Conservation (phyloP, 2,888 invertebrate species). For the Nasonia oneida region DNA sequence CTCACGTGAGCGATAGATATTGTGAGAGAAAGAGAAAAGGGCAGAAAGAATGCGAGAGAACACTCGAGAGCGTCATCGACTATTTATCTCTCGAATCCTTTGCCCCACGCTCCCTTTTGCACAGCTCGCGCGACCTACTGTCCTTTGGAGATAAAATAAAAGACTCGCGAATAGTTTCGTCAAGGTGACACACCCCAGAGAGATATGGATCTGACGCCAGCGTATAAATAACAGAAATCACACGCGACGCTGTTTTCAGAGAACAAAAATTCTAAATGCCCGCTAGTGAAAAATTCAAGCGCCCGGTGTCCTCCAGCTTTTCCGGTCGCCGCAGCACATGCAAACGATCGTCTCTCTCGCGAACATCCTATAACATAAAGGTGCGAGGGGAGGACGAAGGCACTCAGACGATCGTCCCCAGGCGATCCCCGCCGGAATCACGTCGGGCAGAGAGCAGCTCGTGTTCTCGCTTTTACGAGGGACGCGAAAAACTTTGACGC, state of each 20-base stretch:
- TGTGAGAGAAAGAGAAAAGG: neutral
- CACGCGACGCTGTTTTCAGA: no score
- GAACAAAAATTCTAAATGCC: neutral
- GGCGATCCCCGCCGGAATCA: neutral
- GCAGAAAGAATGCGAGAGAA: neutral
- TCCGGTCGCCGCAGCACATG: neutral
- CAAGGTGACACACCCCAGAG: neutral
- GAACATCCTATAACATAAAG: neutral
- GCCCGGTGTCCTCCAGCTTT: neutral
- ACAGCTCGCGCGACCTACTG: neutral
- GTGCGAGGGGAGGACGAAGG: neutral
- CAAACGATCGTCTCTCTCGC: neutral
- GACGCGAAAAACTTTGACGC: neutral
- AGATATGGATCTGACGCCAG: neutral
- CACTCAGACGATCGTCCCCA: conserved; percentile 14
- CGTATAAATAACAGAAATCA: neutral
- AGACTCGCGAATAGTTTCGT: neutral
- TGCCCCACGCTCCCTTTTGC: neutral
- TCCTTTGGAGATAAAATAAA: neutral
- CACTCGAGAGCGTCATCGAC: conserved; percentile 1
- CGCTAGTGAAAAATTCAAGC: neutral
- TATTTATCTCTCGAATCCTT: conserved; percentile 4
- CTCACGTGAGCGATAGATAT: neutral
- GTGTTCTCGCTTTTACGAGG: conserved; percentile 2
- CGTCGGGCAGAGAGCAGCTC: neutral